Base-by-base conservation (phyloP, 2,888 invertebrate genomes). In the Helobdella robusta region DNA sequence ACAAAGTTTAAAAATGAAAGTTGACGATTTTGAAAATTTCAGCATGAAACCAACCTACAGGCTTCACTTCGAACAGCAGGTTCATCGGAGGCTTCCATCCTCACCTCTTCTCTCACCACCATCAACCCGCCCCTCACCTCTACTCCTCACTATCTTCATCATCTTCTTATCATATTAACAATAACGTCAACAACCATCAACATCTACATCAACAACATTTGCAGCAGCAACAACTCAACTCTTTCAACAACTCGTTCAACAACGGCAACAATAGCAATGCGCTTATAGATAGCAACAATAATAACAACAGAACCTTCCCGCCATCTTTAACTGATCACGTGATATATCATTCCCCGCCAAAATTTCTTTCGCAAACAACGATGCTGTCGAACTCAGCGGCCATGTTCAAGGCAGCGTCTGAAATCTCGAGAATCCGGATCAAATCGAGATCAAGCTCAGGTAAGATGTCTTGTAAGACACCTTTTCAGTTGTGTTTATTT, bases 371-470 rank as follows among this genome's bases (percentile, higher is more conserved):
- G 20, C 62, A 62, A 30, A 30, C 50, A 23, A 34, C 62, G 11
- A 48, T 62, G 46, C 50, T 62, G n/a, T 50, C 48, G n/a, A 23
- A 50, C 20, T 44, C 62, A n/a, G 62, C 50, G 15, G 62, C 62
- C 25, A 66, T 66, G 66, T 66, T 66, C 56, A 66, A 66, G 54
- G 66, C 66, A 25, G 40, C 62, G 25, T 62, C 62, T 23, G 66
- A 66, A 56, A 59, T 66, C 23, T 58, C 63, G 18, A 30, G 66
- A 25, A 66, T 66, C 46, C 64, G 66, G 48, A 66, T 66, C 64
- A 66, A 66, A 36, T 66, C 66, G 11, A 63, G 66, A 48, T 66
- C 66, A 35, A 66, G 66, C 35, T 66, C 66, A 8, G 66, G 66
- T 62, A 0, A 56, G 59, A n/a, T 20, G n/a, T 56, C 6, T 15